Evolutionary conservation across 2,113 vertebrate species (phyloP).

Genomic region (Melozone crissalis): DNA sequence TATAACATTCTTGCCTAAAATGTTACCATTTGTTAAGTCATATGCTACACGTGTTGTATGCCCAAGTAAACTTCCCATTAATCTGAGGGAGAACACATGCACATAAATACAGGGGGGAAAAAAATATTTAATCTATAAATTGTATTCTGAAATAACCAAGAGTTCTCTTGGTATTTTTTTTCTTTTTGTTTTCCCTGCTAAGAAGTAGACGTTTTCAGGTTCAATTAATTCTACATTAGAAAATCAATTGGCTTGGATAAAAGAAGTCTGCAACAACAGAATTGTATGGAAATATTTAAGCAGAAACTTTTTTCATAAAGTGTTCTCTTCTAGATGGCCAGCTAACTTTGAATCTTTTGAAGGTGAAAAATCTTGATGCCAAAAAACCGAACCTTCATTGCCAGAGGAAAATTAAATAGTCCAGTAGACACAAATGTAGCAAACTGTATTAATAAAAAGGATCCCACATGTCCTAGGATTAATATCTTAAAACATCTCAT

Average conservation of each 20-base stretch:
- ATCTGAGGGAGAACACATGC: background rate
- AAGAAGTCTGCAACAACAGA: background rate
- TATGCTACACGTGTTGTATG: background rate
- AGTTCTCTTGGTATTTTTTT: background rate
- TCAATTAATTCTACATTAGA: background rate
- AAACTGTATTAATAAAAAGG: background rate
- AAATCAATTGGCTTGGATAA: background rate
- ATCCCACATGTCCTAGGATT: background rate
- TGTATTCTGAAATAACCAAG: background rate
- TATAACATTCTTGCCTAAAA: background rate
- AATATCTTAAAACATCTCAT: background rate
- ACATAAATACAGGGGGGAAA: background rate
- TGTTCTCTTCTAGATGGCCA: background rate
- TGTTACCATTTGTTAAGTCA: background rate
- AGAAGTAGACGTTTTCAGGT: background rate
- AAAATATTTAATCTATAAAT: background rate
- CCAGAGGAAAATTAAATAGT: background rate
- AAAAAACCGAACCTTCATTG: background rate
- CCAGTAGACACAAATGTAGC: background rate
- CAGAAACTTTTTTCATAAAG: background rate
- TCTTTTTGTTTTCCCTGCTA: background rate
- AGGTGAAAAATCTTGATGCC: background rate
- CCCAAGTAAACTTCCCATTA: background rate
- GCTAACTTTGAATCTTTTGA: background rate
- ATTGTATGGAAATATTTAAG: background rate